Evolutionary conservation across 2,888 invertebrate genomes (phyloP).

Genomic region (Sinopyrophorus schimmeli): DNA sequence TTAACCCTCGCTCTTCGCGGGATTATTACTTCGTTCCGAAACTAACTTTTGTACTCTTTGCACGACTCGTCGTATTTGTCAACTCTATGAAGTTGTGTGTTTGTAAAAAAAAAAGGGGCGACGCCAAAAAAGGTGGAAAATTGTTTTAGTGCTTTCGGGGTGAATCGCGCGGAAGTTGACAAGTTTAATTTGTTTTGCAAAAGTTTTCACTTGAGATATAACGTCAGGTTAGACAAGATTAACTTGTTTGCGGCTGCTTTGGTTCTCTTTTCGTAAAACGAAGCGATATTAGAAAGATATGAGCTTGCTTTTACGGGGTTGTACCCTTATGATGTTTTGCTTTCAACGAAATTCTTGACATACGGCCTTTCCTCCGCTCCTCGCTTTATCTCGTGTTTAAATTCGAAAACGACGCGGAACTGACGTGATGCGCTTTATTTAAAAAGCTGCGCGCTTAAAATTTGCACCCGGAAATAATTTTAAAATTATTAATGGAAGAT

Average conservation of each 20-base stretch:
- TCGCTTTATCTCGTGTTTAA: too few relatives aligned
- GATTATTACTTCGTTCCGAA: slow-evolving; percentile 36
- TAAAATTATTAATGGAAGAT: too few relatives aligned
- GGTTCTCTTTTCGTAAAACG: slow-evolving; percentile 7
- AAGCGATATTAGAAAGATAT: slow-evolving; percentile 17
- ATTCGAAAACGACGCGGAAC: too few relatives aligned
- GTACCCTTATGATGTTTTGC: too few relatives aligned
- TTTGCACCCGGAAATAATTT: too few relatives aligned
- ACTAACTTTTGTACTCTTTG: slow-evolving; percentile 33
- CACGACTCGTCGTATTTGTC: slow-evolving; percentile 37
- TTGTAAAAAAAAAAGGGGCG: slow-evolving; percentile 22
- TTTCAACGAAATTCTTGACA: too few relatives aligned
- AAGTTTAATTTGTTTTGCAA: slow-evolving; percentile 27
- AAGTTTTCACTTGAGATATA: slow-evolving; percentile 23
- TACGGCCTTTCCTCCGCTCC: too few relatives aligned
- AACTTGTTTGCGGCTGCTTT: slow-evolving; percentile 26
- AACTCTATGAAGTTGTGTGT: slow-evolving; percentile 28
- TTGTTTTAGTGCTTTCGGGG: slow-evolving; percentile 22
- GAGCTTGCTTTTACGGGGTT: too few relatives aligned
- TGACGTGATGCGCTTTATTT: too few relatives aligned
- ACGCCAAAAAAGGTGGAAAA: slow-evolving; percentile 24
- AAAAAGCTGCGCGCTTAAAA: too few relatives aligned
- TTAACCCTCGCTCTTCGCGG: slow-evolving; percentile 37
- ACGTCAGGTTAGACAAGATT: slow-evolving; percentile 23
- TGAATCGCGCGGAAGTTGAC: slow-evolving; percentile 23